These are phyloP conservation scores for Gorsachius goisagi DNA, from an alignment of 2,113 vertebrate species.

Conservation along the genomic window DNA sequence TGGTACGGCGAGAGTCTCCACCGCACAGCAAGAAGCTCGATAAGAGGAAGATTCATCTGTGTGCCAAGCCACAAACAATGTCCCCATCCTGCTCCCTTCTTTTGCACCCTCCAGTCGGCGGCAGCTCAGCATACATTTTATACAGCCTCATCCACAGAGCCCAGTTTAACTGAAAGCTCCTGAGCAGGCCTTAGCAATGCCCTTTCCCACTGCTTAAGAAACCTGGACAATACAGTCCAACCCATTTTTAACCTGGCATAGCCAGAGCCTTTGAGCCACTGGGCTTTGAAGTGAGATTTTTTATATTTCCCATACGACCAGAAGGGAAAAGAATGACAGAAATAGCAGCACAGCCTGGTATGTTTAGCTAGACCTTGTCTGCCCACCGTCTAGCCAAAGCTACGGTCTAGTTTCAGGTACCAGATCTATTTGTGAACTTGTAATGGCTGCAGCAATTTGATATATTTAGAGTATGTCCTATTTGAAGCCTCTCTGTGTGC, in stretches of 20 bases:
- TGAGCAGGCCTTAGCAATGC: background rate
- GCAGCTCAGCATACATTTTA: background rate
- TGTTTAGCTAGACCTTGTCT: background rate
- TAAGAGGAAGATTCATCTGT: background rate
- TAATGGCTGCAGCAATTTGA: background rate
- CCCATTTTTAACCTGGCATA: background rate
- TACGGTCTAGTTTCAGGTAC: background rate
- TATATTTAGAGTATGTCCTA: background rate
- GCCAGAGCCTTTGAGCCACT: background rate
- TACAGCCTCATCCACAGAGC: background rate
- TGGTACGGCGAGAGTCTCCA: fast-evolving
- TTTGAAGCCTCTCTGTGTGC: background rate
- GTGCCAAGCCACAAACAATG: background rate
- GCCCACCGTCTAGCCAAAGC: constrained; percentile 7
- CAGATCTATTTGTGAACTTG: background rate
- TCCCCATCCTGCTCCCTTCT: background rate
- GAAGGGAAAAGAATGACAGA: background rate
- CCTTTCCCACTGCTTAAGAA: background rate
- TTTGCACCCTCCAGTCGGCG: too few relatives aligned
- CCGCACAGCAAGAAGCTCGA: fast-evolving
- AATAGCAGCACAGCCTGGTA: background rate
- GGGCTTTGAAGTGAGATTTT: background rate
- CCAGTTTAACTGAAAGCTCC: background rate
- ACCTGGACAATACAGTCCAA: fast-evolving
- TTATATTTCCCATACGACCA: background rate